Evolutionary conservation across 1,140 invertebrate species (phyloP), one percentile per base, ranked within the genome.

Genomic region (Musca domestica): DNA sequence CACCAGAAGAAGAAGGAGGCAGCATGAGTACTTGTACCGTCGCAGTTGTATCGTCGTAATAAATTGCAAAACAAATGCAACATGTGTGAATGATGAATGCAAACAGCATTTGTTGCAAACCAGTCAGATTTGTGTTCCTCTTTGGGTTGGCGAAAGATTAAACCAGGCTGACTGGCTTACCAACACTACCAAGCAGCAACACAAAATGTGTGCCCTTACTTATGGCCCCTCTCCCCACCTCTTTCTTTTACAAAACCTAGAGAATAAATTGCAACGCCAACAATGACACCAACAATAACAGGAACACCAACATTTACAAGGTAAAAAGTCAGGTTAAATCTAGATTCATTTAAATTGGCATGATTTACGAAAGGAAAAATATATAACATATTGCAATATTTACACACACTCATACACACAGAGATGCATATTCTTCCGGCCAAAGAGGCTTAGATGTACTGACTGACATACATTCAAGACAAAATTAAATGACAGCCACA

Each of bases 41-140:
- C 15, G 15, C 48, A 19, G 6, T 5, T 10, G 48, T 22, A 51
- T 51, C 20, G 41, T 56, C n/a, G 56, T 61, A 61, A 61, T 61
- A 61, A 61, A 61, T 61, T 61, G 56, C 56, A 41, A 61, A 61
- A 61, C 34, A 61, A 61, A 61, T 61, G 56, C 56, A 61, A 41
- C 30, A 61, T 61, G 56, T 61, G 56, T 61, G 56, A 61, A 61
- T 61, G 56, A 61, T 61, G 56, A 61, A 61, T 61, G 22, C 54
- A 58, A 41, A 34, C 27, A 61, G 34, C 56, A 61, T 34, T 41
- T 34, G 25, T 27, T 58, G 56, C 19, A 61, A 41, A 41, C 34
- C 34, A 41, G 34, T 10, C 34, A 41, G 34, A 41, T 41, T 41
- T 41, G 34, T 41, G 34, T 41, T 41, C 34, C 10, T 41, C 34